These are phyloP conservation scores for Rhagonycha lutea DNA, from an alignment of 2,888 invertebrate species.

Conservation along the genomic window DNA sequence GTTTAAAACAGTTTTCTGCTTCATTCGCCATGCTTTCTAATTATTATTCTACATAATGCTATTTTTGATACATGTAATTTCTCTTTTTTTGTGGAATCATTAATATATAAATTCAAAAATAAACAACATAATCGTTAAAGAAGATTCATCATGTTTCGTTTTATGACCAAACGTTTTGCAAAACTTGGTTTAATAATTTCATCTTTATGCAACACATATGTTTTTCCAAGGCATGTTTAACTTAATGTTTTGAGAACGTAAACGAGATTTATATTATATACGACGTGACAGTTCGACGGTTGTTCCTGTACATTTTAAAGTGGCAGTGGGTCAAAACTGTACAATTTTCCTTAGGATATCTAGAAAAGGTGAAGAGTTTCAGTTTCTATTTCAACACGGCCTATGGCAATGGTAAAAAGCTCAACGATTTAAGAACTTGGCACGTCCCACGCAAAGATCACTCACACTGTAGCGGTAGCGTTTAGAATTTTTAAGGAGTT, in stretches of 20 bases:
- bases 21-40: slow-evolving; percentile 32
- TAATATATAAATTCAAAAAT: neutral
- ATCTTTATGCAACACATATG: neutral
- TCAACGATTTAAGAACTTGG: too few relatives aligned
- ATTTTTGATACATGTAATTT: slow-evolving; percentile 25
- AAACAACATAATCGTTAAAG: neutral
- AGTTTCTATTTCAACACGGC: neutral
- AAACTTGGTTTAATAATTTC: neutral
- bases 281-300: neutral
- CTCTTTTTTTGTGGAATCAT: neutral
- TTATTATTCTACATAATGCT: slow-evolving; percentile 23
- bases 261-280: neutral
- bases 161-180: neutral
- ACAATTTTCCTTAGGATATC: neutral
- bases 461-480: too few relatives aligned
- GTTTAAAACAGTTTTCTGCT: slow-evolving; percentile 32
- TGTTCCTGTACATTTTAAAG: neutral
- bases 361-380: neutral
- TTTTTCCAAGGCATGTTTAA: neutral
- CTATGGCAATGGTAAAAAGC: neutral
- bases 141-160: neutral
- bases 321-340: neutral
- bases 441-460: too few relatives aligned
- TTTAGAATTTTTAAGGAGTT: neutral
- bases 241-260: neutral